These are phyloP conservation scores for Kradibia gibbosae DNA, from an alignment of 1,140 invertebrate species.

Conservation along the genomic window DNA sequence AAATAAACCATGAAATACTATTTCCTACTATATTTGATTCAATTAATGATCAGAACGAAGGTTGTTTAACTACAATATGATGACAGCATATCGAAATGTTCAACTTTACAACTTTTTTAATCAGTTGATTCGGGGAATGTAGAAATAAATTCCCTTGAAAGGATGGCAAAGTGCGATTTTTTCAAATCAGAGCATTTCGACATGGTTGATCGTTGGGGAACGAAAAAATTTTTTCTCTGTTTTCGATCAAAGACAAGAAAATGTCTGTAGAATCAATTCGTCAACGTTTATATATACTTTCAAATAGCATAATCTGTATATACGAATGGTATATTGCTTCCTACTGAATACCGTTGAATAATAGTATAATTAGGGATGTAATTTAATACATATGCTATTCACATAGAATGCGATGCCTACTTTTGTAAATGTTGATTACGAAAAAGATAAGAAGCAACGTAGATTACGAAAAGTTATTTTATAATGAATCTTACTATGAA, in stretches of 20 bases:
- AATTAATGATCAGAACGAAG: neutral
- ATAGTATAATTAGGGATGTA: no score
- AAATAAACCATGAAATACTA: neutral
- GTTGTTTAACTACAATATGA: neutral
- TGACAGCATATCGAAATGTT: neutral
- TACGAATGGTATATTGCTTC: no score
- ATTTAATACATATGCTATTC: no score
- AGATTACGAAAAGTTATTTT: no score
- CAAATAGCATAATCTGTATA: neutral
- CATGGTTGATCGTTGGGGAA: conserved; percentile 23
- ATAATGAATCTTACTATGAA: no score
- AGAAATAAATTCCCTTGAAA: conserved; percentile 20
- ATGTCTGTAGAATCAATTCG: neutral
- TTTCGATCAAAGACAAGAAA: conserved; percentile 12
- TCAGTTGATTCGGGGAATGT: neutral
- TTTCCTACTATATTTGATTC: neutral
- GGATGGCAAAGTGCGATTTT: neutral
- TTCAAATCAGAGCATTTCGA: neutral
- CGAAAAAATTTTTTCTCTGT: conserved; percentile 8
- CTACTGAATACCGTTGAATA: no score
- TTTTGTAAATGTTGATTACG: no score
- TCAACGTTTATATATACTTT: neutral
- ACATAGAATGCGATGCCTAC: no score
- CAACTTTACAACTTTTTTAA: conserved; percentile 11
- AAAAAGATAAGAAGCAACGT: no score